These are phyloP conservation scores for Actenoides hombroni DNA, from an alignment of 2,113 vertebrate species.

Conservation along the genomic window DNA sequence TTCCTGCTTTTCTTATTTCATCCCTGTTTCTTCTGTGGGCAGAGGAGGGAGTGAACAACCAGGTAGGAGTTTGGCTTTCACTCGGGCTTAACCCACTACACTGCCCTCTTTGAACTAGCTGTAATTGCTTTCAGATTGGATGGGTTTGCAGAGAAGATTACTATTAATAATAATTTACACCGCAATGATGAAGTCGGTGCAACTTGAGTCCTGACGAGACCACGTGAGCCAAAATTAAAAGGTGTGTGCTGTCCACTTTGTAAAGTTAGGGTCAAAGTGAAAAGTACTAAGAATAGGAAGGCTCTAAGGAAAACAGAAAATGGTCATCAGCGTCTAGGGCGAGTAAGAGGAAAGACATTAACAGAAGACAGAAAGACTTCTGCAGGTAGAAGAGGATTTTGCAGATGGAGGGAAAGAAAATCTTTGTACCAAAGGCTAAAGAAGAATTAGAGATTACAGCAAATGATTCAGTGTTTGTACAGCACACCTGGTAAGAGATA, in stretches of 20 bases:
- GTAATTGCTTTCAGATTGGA: background rate
- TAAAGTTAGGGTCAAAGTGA: background rate
- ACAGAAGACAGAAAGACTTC: background rate
- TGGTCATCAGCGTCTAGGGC: too few species aligned
- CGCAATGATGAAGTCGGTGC: background rate
- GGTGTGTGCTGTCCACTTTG: background rate
- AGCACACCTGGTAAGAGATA: background rate
- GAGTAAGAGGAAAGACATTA: background rate
- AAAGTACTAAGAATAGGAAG: background rate
- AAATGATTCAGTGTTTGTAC: background rate
- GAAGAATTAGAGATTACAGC: background rate
- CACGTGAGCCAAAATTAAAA: background rate
- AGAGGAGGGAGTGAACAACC: background rate
- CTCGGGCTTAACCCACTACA: background rate
- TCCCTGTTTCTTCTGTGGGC: background rate
- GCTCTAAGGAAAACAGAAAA: background rate
- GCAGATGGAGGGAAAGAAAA: background rate
- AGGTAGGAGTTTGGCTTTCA: background rate
- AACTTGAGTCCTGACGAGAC: background rate
- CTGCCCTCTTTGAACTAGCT: background rate
- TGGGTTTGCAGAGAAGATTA: background rate
- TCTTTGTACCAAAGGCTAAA: background rate
- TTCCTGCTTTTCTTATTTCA: background rate
- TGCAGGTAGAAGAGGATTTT: background rate
- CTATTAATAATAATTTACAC: background rate